Base-by-base conservation (phyloP, 2,888 invertebrate species). In the Dicycla oo region DNA sequence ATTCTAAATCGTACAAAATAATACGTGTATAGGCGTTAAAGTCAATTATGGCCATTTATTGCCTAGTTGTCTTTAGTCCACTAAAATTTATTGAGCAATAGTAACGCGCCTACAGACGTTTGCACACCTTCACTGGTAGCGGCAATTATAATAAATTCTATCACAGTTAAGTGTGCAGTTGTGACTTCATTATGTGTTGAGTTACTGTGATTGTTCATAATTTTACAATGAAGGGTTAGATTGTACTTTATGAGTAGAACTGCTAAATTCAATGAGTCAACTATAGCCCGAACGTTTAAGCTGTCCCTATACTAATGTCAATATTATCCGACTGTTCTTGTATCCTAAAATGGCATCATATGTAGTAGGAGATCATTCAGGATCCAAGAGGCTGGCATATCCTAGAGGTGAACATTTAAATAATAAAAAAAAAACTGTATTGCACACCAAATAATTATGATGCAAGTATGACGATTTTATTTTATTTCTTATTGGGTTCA, bases 71-170 rank as follows among this genome's bases (percentile, higher is more conserved):
- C 61, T 81, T 66, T 58, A 58, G 62, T 58, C 43, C n/a, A 54
- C 40, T 34, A 54, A 78, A 69, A 82, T 82, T 80, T 80, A 82
- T 69, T 82, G 23, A 43, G 62, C 26, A 73, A 82, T 66, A 73
- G 4, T 51, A 47, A 20, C 34, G n/a, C 67, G 73, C 80, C 82
- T 82, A 66, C 80, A 73, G 82, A 57, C 51, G 34, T 65, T 34
- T 68, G 57, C 79, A 80, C 57, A 68, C 79, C 61, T 78, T 65
- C 73, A 69, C n/a, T 63, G 34, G 68, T 65, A 49, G 54, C 26
- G 4, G 43, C 82, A 62, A 80, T 82, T 80, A 73, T 62, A 63
- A 80, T 80, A 82, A 80, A 80, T 82, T 73, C 49, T 56, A 68
- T 40, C 47, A 54, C 53, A 49, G 40, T 72, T 78, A 64, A 62